Evolutionary conservation across 2,113 vertebrate species (phyloP).

Genomic region (Toxostoma redivivum): DNA sequence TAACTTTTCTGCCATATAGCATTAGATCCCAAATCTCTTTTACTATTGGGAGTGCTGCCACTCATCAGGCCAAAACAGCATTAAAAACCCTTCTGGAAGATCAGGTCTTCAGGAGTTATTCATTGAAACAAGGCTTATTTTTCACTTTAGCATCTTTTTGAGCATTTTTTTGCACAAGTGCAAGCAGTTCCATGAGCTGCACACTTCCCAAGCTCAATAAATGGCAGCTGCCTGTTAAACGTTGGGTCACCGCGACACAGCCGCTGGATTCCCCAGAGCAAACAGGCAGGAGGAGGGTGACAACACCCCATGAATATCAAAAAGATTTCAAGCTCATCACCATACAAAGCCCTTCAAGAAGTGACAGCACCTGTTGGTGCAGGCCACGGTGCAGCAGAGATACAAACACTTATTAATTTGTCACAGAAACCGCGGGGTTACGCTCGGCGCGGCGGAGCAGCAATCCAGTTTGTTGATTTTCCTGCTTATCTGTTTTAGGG

Average conservation of each 20-base stretch:
- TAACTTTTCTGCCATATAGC: neutral
- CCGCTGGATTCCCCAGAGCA: neutral
- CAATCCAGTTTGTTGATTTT: neutral
- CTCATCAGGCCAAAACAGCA: neutral
- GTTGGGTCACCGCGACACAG: neutral
- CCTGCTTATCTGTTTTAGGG: slow-evolving; percentile 6
- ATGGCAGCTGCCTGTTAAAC: neutral
- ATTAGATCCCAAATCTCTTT: neutral
- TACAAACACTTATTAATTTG: neutral
- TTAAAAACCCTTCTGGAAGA: neutral
- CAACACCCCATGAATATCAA: slow-evolving; percentile 15
- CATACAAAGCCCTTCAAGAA: neutral
- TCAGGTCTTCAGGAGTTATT: neutral
- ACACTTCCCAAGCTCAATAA: neutral
- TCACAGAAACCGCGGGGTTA: neutral
- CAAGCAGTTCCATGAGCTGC: neutral
- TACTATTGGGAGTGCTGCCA: neutral
- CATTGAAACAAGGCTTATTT: neutral
- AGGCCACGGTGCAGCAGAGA: neutral
- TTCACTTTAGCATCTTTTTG: neutral
- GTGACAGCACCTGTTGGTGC: neutral
- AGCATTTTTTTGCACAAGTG: neutral
- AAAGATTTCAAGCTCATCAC: neutral
- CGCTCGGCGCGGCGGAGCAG: neutral
- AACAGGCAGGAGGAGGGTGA: neutral